Conservation (phyloP, 2,888 invertebrate genomes). For the Chymomyza caudatula region DNA sequence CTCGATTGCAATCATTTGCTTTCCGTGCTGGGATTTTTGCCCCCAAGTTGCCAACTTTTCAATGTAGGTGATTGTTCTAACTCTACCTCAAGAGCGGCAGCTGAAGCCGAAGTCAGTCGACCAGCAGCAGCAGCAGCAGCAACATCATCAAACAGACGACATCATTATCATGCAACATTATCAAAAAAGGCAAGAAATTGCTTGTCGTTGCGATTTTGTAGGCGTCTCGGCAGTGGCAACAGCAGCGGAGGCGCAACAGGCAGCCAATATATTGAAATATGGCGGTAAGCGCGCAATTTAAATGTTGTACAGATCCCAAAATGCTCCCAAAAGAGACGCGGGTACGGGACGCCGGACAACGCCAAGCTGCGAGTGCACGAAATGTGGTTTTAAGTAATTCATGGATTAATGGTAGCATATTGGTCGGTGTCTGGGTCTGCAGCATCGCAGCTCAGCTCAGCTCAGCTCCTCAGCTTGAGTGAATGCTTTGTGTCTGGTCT, state of each 20-base stretch:
- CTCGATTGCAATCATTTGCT: slow-evolving; percentile 70
- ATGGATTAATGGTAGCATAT: slow-evolving; percentile 73
- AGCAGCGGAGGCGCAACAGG: slow-evolving; percentile 16
- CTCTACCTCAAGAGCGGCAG: slow-evolving; percentile 25
- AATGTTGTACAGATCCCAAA: slow-evolving; percentile 44
- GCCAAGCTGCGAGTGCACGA: slow-evolving; percentile 36
- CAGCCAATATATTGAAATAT: slow-evolving; percentile 68
- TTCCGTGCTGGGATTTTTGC: slow-evolving; percentile 69
- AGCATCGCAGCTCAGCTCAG: no score
- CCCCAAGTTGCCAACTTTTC: slow-evolving; percentile 52
- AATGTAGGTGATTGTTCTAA: slow-evolving; percentile 65
- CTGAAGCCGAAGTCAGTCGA: neutral
- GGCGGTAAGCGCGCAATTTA: slow-evolving; percentile 73
- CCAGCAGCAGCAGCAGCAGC: slow-evolving; percentile 10
- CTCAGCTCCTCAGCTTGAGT: slow-evolving; percentile 43
- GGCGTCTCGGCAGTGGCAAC: slow-evolving; percentile 39
- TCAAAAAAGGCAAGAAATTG: slow-evolving; percentile 60
- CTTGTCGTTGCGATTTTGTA: slow-evolving; percentile 61
- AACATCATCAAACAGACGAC: slow-evolving; percentile 71
- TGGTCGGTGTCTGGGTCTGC: slow-evolving; percentile 47
- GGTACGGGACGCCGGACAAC: neutral
- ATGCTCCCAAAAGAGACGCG: no score
- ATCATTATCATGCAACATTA: slow-evolving; percentile 74
- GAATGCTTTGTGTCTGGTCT: slow-evolving; percentile 58
- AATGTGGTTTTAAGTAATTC: slow-evolving; percentile 72